Base-by-base conservation (phyloP, 2,797 vertebrate species). In the Erpetoichthys calabaricus region DNA sequence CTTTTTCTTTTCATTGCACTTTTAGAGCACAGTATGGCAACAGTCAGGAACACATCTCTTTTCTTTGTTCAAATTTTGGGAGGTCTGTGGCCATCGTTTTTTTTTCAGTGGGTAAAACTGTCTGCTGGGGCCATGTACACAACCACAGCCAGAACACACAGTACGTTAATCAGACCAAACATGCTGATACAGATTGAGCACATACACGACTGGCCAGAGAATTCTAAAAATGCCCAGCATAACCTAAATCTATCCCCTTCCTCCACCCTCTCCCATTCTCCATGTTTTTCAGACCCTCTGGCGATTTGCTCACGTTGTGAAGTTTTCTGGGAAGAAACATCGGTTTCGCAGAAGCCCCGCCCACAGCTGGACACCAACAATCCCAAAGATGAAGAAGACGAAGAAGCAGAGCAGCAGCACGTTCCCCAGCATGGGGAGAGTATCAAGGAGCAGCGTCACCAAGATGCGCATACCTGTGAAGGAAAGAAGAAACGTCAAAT, bases 381-480 rank as follows among this genome's bases (percentile, higher is more conserved):
- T 92, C 67, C 90, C 90, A 0, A 92, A 92, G 71, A 92, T 91
- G 78, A 92, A 92, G 80, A 92, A 92, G 63, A 92, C 90, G 0
- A 92, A 92, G 79, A 92, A 92, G 61, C 90, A 92, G 67, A 92
- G 89, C 49, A 91, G 84, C 45, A 92, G 81, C 59, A 92, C 90
- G 0, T 92, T 92, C 63, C 90, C 90, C 75, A 92, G 68, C 90
- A 92, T 92, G 62, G 90, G 90, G 56, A 92, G 77, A 0, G 90
- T 92, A 74, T 92, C 90, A 77, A 92, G 71, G 57, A 92, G 82
- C 62, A 92, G 71, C 0, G 90, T 92, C 67, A 92, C 90, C 43
- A 92, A 80, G 74, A 98, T 98, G 50, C 95, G 89, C 94, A 97
- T 98, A 78, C 93, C 94, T 98, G 80, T 55, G 62, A 58, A 64